A percentile compares a stretch with the other conserved stretches of the same genome.
phyloP scores from a whole-genome alignment of 2,797 vertebrate species.

The Megaceryle alcyon region DNA sequence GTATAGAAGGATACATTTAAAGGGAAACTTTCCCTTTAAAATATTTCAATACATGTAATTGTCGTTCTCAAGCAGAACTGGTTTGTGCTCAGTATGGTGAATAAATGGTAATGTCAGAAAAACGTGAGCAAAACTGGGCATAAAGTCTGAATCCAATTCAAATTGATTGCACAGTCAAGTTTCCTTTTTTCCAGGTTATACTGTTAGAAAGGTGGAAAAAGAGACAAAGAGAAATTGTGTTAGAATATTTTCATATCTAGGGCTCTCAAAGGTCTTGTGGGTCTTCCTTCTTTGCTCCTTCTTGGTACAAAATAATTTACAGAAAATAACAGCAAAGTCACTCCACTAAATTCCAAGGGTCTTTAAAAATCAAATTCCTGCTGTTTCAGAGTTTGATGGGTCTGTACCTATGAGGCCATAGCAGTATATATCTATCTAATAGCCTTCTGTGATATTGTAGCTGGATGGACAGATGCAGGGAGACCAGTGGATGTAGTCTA shows the following conservation, averaged over 20 bases:
- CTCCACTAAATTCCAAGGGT: not conserved
- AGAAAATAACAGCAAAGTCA: not conserved
- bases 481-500: no score
- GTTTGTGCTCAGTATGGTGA: not conserved
- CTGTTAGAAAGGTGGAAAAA: not conserved
- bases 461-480: no score
- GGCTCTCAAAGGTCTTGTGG: not conserved
- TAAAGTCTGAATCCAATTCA: not conserved
- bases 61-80: not conserved
- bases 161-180: not conserved
- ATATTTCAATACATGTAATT: not conserved
- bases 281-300: not conserved
- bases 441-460: no score
- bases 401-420: not conserved
- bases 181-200: not conserved
- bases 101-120: not conserved
- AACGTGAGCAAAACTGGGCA: not conserved
- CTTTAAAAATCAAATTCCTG: not conserved
- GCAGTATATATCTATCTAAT: not conserved
- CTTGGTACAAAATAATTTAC: not conserved
- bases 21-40: not conserved
- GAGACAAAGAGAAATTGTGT: not conserved
- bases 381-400: not conserved
- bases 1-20: not conserved
- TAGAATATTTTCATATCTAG: not conserved